Evolutionary conservation across 2,888 invertebrate species (phyloP).

Genomic region (Apodemia mormo): DNA sequence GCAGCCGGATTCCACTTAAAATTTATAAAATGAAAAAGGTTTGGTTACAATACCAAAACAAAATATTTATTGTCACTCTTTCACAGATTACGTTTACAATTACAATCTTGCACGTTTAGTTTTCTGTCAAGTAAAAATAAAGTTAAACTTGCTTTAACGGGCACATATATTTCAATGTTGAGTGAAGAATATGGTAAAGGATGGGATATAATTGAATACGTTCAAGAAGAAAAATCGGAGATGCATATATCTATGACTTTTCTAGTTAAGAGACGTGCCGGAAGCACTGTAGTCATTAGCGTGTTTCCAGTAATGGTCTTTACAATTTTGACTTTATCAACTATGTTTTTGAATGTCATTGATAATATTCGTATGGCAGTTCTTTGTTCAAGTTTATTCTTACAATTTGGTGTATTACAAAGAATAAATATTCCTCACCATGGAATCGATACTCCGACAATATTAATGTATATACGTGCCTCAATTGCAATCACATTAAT

Average conservation of each 20-base stretch:
- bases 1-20: too few species aligned
- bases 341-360: constrained; percentile 45
- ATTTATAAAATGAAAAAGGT: too few species aligned
- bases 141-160: constrained; percentile 35
- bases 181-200: constrained; percentile 43
- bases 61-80: too few species aligned
- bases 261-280: constrained; percentile 48
- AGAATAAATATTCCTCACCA: constrained; percentile 45
- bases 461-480: constrained; percentile 47
- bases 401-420: constrained; percentile 45
- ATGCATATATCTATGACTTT: constrained; percentile 45
- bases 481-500: constrained; percentile 46
- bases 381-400: constrained; percentile 45
- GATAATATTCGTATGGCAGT: constrained; percentile 42
- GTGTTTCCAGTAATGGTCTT: constrained; percentile 44
- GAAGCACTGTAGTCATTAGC: constrained; percentile 34
- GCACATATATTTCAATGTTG: constrained; percentile 34
- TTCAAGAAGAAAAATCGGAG: constrained; percentile 33
- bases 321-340: constrained; percentile 41
- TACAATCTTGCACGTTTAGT: constrained; percentile 45
- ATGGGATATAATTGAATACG: constrained; percentile 50
- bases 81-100: too few species aligned
- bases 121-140: constrained; percentile 34
- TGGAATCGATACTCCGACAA: constrained; percentile 42
- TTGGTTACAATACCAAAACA: too few species aligned